Conservation (phyloP, 2,888 invertebrate species). For the Isoperla grammatica region DNA sequence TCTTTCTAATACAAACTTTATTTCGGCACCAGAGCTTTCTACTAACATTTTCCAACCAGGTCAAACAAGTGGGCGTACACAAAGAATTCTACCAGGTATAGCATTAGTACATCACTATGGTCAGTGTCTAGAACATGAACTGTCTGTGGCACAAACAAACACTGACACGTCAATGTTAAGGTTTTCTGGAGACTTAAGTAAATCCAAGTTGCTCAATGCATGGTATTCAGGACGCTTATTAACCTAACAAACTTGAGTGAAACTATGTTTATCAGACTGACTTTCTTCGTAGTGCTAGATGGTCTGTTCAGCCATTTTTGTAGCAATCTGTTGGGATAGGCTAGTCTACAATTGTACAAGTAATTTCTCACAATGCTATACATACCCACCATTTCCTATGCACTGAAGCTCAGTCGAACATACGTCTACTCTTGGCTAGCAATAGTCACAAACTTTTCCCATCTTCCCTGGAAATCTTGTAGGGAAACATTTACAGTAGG, state of each 20-base stretch:
- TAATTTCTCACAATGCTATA: too few species aligned
- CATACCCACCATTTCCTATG: too few species aligned
- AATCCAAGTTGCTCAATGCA: conserved; percentile 23
- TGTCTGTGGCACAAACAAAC: not conserved
- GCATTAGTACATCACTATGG: conserved; percentile 28
- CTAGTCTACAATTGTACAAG: too few species aligned
- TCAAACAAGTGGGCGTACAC: conserved; percentile 16
- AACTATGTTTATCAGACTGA: too few species aligned
- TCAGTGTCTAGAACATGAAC: conserved; percentile 15
- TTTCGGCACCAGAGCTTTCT: not conserved
- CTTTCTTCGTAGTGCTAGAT: too few species aligned
- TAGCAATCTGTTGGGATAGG: too few species aligned
- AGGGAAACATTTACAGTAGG: too few species aligned
- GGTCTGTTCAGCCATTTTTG: too few species aligned
- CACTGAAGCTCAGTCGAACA: too few species aligned
- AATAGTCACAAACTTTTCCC: too few species aligned
- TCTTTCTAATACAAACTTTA: conserved; percentile 23
- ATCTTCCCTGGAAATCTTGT: too few species aligned
- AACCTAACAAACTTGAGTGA: not conserved
- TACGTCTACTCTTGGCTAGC: too few species aligned
- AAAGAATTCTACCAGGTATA: conserved; percentile 28
- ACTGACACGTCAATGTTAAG: conserved; percentile 23
- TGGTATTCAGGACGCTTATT: conserved; percentile 18
- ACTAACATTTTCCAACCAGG: not conserved
- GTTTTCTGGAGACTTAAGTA: conserved; percentile 26